phyloP scores from a whole-genome alignment of 2,113 vertebrate species.

The Natator depressus region DNA sequence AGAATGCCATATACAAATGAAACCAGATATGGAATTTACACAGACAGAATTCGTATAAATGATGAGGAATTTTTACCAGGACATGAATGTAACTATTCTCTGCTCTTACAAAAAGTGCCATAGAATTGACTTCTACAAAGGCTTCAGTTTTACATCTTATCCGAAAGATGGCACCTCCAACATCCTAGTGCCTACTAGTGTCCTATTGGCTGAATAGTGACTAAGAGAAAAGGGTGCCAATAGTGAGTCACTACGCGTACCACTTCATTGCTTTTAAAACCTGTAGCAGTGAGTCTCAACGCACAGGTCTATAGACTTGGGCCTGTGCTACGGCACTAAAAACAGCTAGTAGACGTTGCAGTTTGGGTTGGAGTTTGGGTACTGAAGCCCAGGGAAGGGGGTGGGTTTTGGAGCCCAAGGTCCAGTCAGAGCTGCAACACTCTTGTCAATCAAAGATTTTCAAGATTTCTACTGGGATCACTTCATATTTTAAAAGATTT shows the following conservation, averaged over 20 bases:
- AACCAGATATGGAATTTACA: not conserved
- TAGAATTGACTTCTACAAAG: not conserved
- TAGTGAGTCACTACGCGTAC: not conserved
- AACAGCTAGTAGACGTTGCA: not conserved
- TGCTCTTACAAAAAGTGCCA: not conserved
- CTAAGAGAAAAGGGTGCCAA: not conserved
- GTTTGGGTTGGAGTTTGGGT: not conserved
- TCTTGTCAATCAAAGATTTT: conserved; percentile 10
- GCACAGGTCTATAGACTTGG: not conserved
- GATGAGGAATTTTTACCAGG: too few species aligned
- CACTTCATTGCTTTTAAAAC: not conserved
- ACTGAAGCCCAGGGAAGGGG: not conserved
- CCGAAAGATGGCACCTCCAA: not conserved
- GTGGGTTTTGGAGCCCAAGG: not conserved
- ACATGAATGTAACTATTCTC: not conserved
- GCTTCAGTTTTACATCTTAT: not conserved
- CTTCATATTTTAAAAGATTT: conserved; percentile 25
- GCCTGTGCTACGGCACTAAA: not conserved
- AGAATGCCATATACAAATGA: not conserved
- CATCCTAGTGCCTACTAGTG: not conserved
- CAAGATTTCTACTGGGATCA: conserved; percentile 5
- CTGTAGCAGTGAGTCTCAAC: too few species aligned
- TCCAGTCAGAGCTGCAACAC: not conserved
- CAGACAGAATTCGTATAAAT: not conserved
- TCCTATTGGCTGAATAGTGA: conserved; percentile 17